phyloP scores from a whole-genome alignment of 2,888 invertebrate species.

The Lagria hirta region DNA sequence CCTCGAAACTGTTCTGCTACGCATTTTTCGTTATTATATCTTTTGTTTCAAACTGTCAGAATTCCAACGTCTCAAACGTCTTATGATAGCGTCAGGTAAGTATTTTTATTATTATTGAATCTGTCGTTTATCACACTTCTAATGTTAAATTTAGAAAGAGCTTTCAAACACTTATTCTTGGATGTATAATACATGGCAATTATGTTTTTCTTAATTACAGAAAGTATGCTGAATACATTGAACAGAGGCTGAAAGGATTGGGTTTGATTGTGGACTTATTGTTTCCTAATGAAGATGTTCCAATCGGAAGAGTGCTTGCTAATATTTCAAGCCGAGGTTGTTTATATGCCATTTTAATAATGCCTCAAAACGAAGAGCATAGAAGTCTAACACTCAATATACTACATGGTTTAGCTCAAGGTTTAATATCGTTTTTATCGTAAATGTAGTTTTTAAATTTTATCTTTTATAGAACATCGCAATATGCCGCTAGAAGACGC shows the following conservation, averaged over 20 bases:
- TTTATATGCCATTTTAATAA: conserved; percentile 84
- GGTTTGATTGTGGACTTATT: conserved; percentile 82
- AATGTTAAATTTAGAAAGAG: no score
- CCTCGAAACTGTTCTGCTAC: no score
- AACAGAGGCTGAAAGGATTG: conserved; percentile 73
- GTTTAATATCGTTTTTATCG: conserved; percentile 55
- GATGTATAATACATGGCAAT: no score
- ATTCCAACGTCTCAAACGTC: no score
- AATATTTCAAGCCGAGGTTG: conserved; percentile 88
- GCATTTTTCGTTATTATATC: no score
- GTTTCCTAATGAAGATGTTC: conserved; percentile 90
- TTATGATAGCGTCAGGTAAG: neutral
- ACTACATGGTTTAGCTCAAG: conserved; percentile 87
- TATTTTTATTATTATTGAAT: conserved; percentile 5
- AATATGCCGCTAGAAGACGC: conserved; percentile 96
- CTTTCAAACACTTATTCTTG: no score
- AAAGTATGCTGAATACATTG: conserved; percentile 87
- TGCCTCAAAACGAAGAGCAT: conserved; percentile 82
- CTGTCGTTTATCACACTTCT: conserved; percentile 1
- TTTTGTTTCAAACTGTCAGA: no score
- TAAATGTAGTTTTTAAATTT: conserved; percentile 5
- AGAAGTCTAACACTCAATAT: conserved; percentile 87
- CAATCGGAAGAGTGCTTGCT: conserved; percentile 75
- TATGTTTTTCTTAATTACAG: conserved; percentile 54
- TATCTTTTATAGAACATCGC: conserved; percentile 72